Evolutionary conservation across 1,140 invertebrate species (phyloP), one percentile per base, ranked within the genome.

Genomic region (Batillaria attramentaria): DNA sequence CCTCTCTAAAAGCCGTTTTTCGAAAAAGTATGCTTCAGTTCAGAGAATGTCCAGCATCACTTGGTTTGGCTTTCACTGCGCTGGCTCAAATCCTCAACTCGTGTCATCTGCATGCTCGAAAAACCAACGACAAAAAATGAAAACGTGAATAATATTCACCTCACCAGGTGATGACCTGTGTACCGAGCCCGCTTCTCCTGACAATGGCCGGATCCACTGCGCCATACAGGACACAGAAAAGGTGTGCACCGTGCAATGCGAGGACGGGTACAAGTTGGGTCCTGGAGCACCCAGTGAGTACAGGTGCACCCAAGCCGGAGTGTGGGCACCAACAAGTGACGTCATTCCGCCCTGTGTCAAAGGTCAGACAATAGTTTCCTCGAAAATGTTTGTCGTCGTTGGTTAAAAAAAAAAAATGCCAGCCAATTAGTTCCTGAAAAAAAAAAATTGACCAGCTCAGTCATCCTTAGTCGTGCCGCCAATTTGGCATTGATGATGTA

Each of bases 301-400:
- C 88, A 93, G 89, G 31, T 97, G 96, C 85, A 85, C 86, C 82
- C 91, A 93, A 10, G 93, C 91, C 5, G 95, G 95, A 0, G 79
- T 90, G 8, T 97, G 95, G 88, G 83, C 91, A 46, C 96, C 96
- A 0, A 90, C 92, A 16, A 94, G 94, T 4, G 54, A 78, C n/a
- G 76, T 66, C 0, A 91, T 95, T 74, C 96, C 96, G 5, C 93
- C 94, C 80, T 97, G 96, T 85, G 90, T 94, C 20, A 94, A 93
- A 80, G 92, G 94, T 94, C 90, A 93, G 93, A 79, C 8, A 39
- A 37, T 39, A 46, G 13, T 24, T 3, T 43, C 46, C 24, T 13
- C 46, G 46, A 13, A 13, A 13, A 50, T 13, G 46, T 13, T 13
- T 50, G 13, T 13, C 46, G 46, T 50, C 46, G 46, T 50, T 13